Conservation (phyloP, 2,113 vertebrate genomes). For the Salvator merianae region DNA sequence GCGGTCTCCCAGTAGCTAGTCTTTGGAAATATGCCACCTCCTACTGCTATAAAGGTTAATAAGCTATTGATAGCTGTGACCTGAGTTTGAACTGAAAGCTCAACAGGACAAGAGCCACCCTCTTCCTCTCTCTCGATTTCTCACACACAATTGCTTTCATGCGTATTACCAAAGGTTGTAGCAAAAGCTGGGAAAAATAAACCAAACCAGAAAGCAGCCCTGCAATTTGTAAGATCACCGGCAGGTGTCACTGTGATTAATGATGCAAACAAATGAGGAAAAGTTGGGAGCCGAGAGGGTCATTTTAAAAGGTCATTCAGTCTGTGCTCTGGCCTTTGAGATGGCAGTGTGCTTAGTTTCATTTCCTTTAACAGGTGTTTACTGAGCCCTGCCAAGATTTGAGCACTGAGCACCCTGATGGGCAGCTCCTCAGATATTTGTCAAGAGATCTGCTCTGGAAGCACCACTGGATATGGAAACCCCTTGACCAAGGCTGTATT, state of each 20-base stretch:
- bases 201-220: not conserved
- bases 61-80: not conserved
- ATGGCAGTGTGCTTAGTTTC: no score
- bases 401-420: not conserved
- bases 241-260: slow-evolving; percentile 31
- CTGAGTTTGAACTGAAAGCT: not conserved
- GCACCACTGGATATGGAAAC: not conserved
- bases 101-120: not conserved
- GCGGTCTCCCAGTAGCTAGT: no score
- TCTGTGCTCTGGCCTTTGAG: no score
- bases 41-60: no score
- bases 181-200: no score
- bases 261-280: not conserved
- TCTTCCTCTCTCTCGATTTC: not conserved
- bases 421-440: no score
- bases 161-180: no score
- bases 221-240: not conserved
- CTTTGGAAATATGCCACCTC: no score
- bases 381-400: not conserved
- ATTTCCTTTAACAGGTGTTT: no score
- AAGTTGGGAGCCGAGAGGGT: no score
- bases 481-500: no score
- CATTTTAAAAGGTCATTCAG: no score
- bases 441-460: not conserved
- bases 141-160: not conserved